phyloP scores from a whole-genome alignment of 1,140 invertebrate species.

The Pseudobourletiella spinata region DNA sequence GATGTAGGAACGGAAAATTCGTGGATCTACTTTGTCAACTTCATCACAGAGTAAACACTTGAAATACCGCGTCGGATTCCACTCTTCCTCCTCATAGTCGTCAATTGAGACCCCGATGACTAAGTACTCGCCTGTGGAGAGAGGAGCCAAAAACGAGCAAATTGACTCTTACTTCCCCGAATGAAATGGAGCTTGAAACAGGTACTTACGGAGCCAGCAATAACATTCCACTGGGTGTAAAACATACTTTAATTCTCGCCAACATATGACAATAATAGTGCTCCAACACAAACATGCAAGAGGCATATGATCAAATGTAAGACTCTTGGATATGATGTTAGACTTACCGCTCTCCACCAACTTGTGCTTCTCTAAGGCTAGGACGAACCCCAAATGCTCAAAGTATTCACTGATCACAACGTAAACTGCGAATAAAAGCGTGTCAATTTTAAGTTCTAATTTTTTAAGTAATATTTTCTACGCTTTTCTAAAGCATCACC shows the following conservation, averaged over 20 bases:
- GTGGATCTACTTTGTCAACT: slow-evolving; percentile 45
- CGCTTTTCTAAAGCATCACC: too few relatives aligned
- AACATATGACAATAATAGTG: too few relatives aligned
- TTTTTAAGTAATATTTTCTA: too few relatives aligned
- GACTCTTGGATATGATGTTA: too few relatives aligned
- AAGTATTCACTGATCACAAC: slow-evolving; percentile 80
- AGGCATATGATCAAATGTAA: too few relatives aligned
- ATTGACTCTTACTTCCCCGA: not conserved
- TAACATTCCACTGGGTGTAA: too few relatives aligned
- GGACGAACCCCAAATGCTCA: slow-evolving; percentile 72
- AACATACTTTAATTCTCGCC: too few relatives aligned
- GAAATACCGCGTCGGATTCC: slow-evolving; percentile 60
- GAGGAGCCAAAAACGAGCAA: not conserved
- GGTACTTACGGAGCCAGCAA: too few relatives aligned
- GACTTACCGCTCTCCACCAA: slow-evolving; percentile 64
- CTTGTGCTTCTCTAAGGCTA: slow-evolving; percentile 69
- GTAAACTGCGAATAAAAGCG: slow-evolving; percentile 64
- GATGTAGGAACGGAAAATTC: slow-evolving; percentile 60
- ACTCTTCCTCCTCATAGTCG: slow-evolving; percentile 62
- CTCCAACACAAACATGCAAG: not conserved
- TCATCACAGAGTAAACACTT: slow-evolving; percentile 58
- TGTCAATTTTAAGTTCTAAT: too few relatives aligned
- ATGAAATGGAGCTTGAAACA: too few relatives aligned
- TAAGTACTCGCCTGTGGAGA: slow-evolving; percentile 66
- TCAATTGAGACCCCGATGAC: slow-evolving; percentile 83